Conservation (phyloP, 2,888 invertebrate species). For the Epiblema foenella region DNA sequence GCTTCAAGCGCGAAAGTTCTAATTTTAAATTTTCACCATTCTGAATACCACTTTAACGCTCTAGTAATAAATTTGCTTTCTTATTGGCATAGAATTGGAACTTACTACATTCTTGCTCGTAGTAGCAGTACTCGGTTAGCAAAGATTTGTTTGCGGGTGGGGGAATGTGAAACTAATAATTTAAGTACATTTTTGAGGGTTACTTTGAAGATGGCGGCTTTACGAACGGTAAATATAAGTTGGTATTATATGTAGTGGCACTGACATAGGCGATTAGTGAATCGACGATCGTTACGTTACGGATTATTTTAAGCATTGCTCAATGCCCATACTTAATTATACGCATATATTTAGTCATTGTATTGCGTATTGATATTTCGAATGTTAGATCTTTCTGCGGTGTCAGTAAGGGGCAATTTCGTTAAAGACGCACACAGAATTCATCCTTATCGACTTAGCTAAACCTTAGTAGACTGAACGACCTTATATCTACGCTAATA, state of each 20-base stretch:
- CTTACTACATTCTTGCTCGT: not conserved
- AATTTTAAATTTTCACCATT: constrained; percentile 6
- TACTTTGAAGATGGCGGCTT: constrained; percentile 16
- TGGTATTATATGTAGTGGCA: constrained; percentile 14
- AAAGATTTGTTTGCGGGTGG: constrained; percentile 35
- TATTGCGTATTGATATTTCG: too few species aligned
- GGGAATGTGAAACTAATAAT: constrained; percentile 20
- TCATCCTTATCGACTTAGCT: too few species aligned
- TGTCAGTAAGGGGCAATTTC: too few species aligned
- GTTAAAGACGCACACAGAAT: too few species aligned
- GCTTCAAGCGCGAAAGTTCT: constrained; percentile 8
- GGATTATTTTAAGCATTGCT: not conserved
- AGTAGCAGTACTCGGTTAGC: constrained; percentile 12
- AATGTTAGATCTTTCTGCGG: too few species aligned
- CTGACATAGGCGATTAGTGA: constrained; percentile 5
- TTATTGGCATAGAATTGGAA: not conserved
- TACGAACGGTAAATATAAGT: constrained; percentile 17
- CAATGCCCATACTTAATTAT: not conserved
- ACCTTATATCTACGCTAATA: too few species aligned
- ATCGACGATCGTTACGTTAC: constrained; percentile 2
- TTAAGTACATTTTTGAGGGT: not conserved
- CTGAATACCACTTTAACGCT: not conserved
- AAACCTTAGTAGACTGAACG: too few species aligned
- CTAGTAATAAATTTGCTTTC: constrained; percentile 7
- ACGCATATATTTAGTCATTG: too few species aligned